Percentiles rank a stretch among this genome's conserved stretches.
Conservation (phyloP, 2,888 invertebrate genomes). For the Noctua pronuba region DNA sequence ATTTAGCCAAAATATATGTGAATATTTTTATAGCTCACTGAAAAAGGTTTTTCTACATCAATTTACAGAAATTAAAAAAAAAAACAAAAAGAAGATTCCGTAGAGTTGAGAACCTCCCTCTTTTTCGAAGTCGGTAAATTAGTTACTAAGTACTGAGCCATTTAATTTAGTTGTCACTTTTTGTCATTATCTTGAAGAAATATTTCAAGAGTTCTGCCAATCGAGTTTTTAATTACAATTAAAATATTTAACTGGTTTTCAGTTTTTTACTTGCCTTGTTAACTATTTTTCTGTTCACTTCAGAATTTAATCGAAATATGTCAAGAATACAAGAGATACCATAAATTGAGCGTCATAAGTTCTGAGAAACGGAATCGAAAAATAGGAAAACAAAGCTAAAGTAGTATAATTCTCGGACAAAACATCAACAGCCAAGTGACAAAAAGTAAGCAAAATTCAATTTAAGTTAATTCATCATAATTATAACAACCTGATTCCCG, state of each 20-base stretch:
- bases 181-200: slow-evolving; percentile 30
- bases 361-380: background rate
- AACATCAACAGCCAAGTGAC: slow-evolving; percentile 19
- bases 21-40: slow-evolving; percentile 48
- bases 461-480: slow-evolving; percentile 16
- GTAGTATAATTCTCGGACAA: background rate
- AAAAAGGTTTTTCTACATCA: slow-evolving; percentile 25
- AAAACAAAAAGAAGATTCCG: background rate
- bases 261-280: slow-evolving; percentile 9
- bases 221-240: slow-evolving; percentile 46
- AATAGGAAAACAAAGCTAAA: background rate
- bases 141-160: slow-evolving; percentile 18
- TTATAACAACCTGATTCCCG: slow-evolving; percentile 43
- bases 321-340: background rate
- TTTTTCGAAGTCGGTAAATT: slow-evolving; percentile 14
- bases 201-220: slow-evolving; percentile 17
- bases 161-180: slow-evolving; percentile 47
- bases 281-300: background rate
- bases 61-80: slow-evolving; percentile 21
- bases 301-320: slow-evolving; percentile 6
- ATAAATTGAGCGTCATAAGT: background rate
- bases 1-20: slow-evolving; percentile 59
- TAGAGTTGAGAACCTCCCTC: background rate
- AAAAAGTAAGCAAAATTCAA: slow-evolving; percentile 23
- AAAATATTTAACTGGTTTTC: slow-evolving; percentile 33